Evolutionary conservation across 2,113 vertebrate species (phyloP).

Genomic region (Trochalopteron elliotii): DNA sequence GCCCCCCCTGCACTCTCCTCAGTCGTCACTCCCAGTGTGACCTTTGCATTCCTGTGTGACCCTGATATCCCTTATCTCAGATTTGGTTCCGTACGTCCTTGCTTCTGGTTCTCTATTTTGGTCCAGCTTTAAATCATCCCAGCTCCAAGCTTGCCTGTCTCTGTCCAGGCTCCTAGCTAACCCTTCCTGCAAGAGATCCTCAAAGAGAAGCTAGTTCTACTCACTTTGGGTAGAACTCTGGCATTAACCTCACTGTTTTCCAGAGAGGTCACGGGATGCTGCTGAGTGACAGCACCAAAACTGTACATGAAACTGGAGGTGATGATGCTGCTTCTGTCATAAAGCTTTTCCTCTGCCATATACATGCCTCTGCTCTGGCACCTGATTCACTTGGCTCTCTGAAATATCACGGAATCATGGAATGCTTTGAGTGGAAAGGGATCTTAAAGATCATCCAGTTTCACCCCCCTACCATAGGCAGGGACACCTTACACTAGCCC

Average conservation of each 20-base stretch:
- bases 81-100: fast-evolving
- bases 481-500: background rate
- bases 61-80: background rate
- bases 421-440: background rate
- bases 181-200: background rate
- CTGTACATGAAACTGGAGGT: background rate
- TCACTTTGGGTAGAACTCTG: background rate
- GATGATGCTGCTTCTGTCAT: fast-evolving
- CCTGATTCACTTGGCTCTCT: background rate
- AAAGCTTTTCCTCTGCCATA: background rate
- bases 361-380: background rate
- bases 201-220: background rate
- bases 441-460: background rate
- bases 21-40: fast-evolving
- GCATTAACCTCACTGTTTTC: background rate
- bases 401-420: background rate
- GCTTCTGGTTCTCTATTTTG: background rate
- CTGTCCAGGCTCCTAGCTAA: fast-evolving
- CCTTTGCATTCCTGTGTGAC: background rate
- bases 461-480: background rate
- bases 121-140: background rate
- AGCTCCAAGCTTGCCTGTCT: background rate
- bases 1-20: too few species aligned
- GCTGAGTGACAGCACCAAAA: background rate
- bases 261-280: background rate